These are phyloP conservation scores for Mustela erminea DNA, from an alignment of 2,797 vertebrate genomes.

Conservation along the genomic window DNA sequence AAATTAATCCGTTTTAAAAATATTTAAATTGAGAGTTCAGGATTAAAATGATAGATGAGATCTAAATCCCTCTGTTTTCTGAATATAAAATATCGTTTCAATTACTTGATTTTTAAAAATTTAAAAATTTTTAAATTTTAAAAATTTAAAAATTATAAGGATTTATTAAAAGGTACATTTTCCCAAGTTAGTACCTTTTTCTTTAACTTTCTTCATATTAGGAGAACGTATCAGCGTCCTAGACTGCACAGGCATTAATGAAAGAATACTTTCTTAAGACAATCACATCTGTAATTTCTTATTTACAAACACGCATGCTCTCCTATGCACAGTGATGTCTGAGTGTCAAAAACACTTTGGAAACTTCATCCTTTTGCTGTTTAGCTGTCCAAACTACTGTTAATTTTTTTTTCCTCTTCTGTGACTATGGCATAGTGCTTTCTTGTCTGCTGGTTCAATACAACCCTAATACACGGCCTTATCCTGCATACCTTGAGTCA, in stretches of 20 bases:
- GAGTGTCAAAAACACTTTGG: neutral
- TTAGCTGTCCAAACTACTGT: neutral
- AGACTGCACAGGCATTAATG: neutral
- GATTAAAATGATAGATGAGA: conserved; percentile 23
- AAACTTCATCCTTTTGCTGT: neutral
- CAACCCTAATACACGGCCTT: neutral
- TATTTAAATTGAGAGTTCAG: conserved; percentile 26
- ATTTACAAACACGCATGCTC: neutral
- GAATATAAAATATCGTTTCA: conserved; percentile 5
- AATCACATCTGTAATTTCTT: neutral
- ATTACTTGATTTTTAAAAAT: neutral
- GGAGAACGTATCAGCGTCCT: neutral
- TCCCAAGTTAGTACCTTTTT: neutral
- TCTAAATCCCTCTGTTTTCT: neutral
- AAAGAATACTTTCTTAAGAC: neutral
- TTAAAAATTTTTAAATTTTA: too few species aligned
- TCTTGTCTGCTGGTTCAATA: neutral
- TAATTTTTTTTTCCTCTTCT: neutral
- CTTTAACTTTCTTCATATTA: conserved; percentile 42
- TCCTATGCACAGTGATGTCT: neutral
- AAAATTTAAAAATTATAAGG: conserved; percentile 11
- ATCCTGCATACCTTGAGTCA: neutral
- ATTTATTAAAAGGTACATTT: neutral
- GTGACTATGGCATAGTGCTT: neutral
- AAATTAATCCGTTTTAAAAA: neutral